Evolutionary conservation across 2,888 invertebrate species (phyloP).

Genomic region (Aelia acuminata): DNA sequence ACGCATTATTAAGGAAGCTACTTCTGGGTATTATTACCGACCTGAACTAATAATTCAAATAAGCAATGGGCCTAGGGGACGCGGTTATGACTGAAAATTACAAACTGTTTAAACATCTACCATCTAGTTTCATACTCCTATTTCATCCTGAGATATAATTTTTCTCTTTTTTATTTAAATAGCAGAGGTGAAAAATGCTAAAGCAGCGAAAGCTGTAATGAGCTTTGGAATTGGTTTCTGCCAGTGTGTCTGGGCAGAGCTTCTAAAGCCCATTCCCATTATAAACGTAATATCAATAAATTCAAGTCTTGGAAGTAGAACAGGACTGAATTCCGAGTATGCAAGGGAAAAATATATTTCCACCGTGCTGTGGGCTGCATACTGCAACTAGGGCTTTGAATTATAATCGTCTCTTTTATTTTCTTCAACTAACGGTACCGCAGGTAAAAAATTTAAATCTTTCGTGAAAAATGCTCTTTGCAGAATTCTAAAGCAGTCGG

Average conservation of each 20-base stretch:
- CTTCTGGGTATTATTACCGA: background rate
- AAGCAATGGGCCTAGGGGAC: background rate
- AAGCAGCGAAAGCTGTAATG: constrained; percentile 39
- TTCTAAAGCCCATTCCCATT: constrained; percentile 42
- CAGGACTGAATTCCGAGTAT: constrained; percentile 48
- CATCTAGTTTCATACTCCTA: background rate
- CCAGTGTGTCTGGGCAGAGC: constrained; percentile 41
- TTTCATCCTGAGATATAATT: constrained; percentile 24
- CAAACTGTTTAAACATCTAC: background rate
- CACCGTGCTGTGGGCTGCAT: background rate
- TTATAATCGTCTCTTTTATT: constrained; percentile 2
- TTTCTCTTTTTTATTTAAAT: constrained; percentile 34
- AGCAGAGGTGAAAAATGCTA: background rate
- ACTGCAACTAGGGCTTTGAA: constrained; percentile 37
- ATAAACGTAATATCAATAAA: constrained; percentile 51
- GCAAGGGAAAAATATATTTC: constrained; percentile 46
- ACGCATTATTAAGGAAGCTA: background rate
- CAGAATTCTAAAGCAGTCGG: background rate
- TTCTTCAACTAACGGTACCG: background rate
- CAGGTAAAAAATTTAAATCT: background rate
- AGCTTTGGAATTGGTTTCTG: constrained; percentile 42
- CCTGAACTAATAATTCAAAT: background rate
- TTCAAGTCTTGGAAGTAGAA: constrained; percentile 45
- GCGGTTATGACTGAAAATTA: background rate
- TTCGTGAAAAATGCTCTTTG: background rate